Conservation (phyloP, 1,140 invertebrate species). For the Solenopsis fugax region DNA sequence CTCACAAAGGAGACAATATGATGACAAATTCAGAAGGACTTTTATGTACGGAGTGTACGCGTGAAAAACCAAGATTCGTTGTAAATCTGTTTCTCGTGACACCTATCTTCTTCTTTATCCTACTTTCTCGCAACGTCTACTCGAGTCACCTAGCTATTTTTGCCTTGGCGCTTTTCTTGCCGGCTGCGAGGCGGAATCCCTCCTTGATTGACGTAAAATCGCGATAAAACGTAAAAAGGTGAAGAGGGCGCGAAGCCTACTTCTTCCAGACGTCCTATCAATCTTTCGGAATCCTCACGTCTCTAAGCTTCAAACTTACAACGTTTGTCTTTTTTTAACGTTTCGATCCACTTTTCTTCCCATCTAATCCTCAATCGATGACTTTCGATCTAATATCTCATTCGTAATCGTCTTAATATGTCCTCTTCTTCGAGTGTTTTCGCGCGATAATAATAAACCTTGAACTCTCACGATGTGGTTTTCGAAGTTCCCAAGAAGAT, state of each 20-base stretch:
- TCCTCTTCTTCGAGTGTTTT: neutral
- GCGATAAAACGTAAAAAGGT: constrained; percentile 63
- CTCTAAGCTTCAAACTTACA: neutral
- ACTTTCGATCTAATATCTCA: neutral
- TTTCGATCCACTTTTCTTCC: neutral
- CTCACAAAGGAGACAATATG: neutral
- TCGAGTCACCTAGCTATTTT: neutral
- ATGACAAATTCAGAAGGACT: neutral
- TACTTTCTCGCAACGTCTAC: constrained; percentile 40
- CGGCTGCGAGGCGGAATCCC: constrained; percentile 60
- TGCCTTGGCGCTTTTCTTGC: constrained; percentile 20
- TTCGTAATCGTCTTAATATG: constrained; percentile 18
- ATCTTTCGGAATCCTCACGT: constrained; percentile 57
- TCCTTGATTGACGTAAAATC: constrained; percentile 63
- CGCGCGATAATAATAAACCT: neutral
- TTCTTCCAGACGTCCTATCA: constrained; percentile 63
- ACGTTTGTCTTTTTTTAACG: neutral
- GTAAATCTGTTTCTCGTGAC: neutral
- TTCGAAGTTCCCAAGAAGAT: neutral
- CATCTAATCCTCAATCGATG: constrained; percentile 3
- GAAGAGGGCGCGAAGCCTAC: constrained; percentile 45
- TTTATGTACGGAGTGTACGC: neutral
- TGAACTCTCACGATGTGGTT: neutral
- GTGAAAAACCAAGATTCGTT: neutral
- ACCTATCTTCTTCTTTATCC: constrained; percentile 20